Conservation (phyloP, 2,888 invertebrate species). For the Volucella bombylans region DNA sequence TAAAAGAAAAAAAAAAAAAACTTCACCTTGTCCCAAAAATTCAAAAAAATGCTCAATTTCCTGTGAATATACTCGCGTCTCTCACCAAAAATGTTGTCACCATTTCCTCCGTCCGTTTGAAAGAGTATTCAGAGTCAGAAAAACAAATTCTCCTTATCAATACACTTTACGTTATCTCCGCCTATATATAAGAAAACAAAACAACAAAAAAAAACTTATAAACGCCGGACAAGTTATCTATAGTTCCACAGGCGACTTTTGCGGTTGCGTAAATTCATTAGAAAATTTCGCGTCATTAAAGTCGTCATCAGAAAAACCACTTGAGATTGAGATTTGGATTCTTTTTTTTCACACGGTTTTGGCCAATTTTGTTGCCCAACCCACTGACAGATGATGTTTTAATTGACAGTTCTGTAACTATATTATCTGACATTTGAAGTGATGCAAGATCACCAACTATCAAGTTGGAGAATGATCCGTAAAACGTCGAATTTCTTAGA, state of each 20-base stretch:
- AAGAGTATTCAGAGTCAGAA: background rate
- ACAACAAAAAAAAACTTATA: background rate
- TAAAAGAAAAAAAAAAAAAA: background rate
- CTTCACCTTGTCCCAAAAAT: background rate
- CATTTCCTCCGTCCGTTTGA: background rate
- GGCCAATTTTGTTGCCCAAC: too few relatives aligned
- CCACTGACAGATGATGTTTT: too few relatives aligned
- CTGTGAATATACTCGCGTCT: background rate
- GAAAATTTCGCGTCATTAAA: conserved; percentile 37
- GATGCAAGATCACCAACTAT: too few relatives aligned
- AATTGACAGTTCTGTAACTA: too few relatives aligned
- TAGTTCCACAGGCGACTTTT: background rate
- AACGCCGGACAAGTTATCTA: conserved; percentile 1
- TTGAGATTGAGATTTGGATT: conserved; percentile 2
- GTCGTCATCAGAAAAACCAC: conserved; percentile 53
- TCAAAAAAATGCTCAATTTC: background rate
- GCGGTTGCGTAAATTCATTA: conserved; percentile 16
- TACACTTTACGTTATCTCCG: conserved; percentile 16
- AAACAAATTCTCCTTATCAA: conserved; percentile 23
- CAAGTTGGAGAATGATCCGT: too few relatives aligned
- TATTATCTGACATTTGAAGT: too few relatives aligned
- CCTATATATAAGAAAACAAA: conserved; percentile 21
- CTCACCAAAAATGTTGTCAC: background rate
- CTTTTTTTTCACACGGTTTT: background rate
- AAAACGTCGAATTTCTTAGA: too few relatives aligned